These are phyloP conservation scores for Eugnorisma glareosa DNA, from an alignment of 2,888 invertebrate species.

Conservation along the genomic window DNA sequence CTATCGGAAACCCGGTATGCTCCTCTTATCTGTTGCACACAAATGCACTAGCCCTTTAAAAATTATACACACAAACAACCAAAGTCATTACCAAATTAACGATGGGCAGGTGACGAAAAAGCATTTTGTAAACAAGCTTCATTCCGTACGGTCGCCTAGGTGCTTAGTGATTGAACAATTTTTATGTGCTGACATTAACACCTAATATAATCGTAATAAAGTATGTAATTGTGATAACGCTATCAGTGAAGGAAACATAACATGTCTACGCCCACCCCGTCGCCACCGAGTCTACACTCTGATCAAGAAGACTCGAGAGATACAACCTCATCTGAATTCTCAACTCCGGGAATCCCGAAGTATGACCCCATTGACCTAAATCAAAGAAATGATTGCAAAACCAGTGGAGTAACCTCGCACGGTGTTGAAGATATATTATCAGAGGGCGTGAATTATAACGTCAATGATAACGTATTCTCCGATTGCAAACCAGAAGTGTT, in stretches of 20 bases:
- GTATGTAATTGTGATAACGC: slow-evolving; percentile 43
- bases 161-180: slow-evolving; percentile 72
- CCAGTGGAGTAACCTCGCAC: slow-evolving; percentile 79
- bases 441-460: slow-evolving; percentile 77
- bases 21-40: slow-evolving; percentile 86
- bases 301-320: slow-evolving; percentile 80
- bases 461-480: slow-evolving; percentile 76
- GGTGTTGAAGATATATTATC: slow-evolving; percentile 86
- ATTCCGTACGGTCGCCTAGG: slow-evolving; percentile 82
- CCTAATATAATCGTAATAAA: slow-evolving; percentile 35
- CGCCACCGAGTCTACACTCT: slow-evolving; percentile 81
- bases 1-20: slow-evolving; percentile 88
- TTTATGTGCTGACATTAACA: slow-evolving; percentile 53
- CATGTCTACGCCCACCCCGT: slow-evolving; percentile 81
- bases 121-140: slow-evolving; percentile 88
- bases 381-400: slow-evolving; percentile 74
- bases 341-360: slow-evolving; percentile 70
- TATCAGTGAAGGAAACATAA: slow-evolving; percentile 42
- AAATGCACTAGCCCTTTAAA: slow-evolving; percentile 75
- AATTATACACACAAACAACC: slow-evolving; percentile 83
- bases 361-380: slow-evolving; percentile 67
- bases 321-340: slow-evolving; percentile 78
- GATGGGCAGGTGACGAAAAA: slow-evolving; percentile 88
- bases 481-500: slow-evolving; percentile 81
- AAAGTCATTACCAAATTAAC: slow-evolving; percentile 90